Evolutionary conservation across 2,113 vertebrate species (phyloP).

Genomic region (Hypocryptadius cinnamomeus): DNA sequence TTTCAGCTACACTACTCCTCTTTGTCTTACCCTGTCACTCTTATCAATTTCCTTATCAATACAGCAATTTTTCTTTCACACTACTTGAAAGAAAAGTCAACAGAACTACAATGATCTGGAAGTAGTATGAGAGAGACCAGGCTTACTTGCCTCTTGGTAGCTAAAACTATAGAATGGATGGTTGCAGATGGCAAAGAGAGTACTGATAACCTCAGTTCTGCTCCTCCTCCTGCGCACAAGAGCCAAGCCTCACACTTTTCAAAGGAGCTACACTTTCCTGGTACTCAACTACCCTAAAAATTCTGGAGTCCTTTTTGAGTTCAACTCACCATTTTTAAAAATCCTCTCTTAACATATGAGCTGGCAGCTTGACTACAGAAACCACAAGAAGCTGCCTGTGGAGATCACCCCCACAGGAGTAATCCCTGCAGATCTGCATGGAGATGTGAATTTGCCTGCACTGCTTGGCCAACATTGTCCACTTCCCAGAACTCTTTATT

Average conservation of each 20-base stretch:
- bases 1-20: background rate
- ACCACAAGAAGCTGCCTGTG: background rate
- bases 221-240: too few relatives aligned
- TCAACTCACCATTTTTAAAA: background rate
- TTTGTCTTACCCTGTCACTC: background rate
- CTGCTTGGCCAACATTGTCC: background rate
- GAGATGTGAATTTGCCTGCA: background rate
- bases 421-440: background rate
- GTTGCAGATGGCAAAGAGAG: background rate
- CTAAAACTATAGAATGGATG: background rate
- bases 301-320: background rate
- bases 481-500: background rate
- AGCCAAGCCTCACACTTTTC: background rate
- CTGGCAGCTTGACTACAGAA: background rate
- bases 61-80: background rate
- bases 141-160: background rate
- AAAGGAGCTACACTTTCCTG: background rate
- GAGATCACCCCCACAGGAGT: background rate
- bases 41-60: slow-evolving; percentile 3
- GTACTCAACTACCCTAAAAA: background rate
- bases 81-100: background rate
- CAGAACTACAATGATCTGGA: background rate
- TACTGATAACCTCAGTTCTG: background rate
- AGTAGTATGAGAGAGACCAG: background rate
- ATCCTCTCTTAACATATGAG: background rate